Evolutionary conservation across 2,797 vertebrate genomes (phyloP), one percentile per base, ranked within the genome.

Genomic region (Phylloscopus collybita): DNA sequence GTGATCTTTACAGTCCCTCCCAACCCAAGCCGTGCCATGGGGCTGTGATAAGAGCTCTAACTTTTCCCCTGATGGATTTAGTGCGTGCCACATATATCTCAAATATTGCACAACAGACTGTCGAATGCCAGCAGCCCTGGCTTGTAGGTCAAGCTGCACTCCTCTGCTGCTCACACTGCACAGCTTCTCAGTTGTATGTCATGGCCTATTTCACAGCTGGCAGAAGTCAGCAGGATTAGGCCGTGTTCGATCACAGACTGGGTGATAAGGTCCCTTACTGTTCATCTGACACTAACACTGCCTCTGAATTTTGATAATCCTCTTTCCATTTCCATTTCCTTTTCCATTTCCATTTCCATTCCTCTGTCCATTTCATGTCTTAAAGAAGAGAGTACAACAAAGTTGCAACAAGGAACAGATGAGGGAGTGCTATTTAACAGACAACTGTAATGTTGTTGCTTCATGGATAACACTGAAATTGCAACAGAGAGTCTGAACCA

Each of bases 51-150:
- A 49, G 20, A 45, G 5, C 57, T 56, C 6, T n/a, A 15, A 22
- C 56, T 78, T 74, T 82, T 4, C 5, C 10, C 13, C 13, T 42
- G 26, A 20, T 25, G 9, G 4, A 3, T 32, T 9, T 40, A 54
- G 16, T 14, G 34, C 6, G 15, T 47, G 12, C 20, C 44, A 38
- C 17, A 9, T 32, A 10, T 26, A 16, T 40, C 30, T 72, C 16
- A n/a, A 4, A 6, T 10, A 20, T 10, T 40, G 13, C 30, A 67
- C 5, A 50, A 34, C 5, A 21, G 8, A 42, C 10, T 34, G 10
- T 11, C 0, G 0, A 80, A 60, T 38, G n/a, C 5, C 6, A 56
- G 38, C n/a, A 72, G 0, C 34, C 22, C 12, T n/a, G 74, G 38
- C 6, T 20, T 44, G n/a, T 12, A 67, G 25, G 22, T 45, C 19